phyloP scores from a whole-genome alignment of 2,888 invertebrate genomes.

The Stenotaenia linearis region DNA sequence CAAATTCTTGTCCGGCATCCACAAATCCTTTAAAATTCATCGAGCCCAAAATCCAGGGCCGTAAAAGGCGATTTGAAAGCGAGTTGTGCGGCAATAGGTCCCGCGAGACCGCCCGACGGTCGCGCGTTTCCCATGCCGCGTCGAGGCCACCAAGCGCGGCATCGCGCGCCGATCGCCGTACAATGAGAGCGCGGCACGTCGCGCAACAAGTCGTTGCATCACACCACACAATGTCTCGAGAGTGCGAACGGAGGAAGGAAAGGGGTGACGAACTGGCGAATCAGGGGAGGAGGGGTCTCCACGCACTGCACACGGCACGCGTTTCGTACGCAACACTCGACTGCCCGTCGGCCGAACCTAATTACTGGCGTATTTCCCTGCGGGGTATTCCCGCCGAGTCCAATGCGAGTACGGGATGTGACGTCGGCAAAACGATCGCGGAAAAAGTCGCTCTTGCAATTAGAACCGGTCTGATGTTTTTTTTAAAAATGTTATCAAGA shows the following conservation, averaged over 20 bases:
- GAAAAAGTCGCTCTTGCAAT: not conserved
- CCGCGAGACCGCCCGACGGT: not conserved
- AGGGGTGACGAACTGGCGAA: not conserved
- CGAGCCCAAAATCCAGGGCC: not conserved
- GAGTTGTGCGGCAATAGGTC: not conserved
- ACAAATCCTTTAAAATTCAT: no score
- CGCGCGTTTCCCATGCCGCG: no score
- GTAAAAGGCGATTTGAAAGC: not conserved
- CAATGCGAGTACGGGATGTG: not conserved
- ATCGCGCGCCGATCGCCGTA: no score
- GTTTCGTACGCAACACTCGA: not conserved
- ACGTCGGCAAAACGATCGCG: conserved; percentile 7
- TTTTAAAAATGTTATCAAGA: not conserved
- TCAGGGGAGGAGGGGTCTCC: not conserved
- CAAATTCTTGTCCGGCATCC: not conserved
- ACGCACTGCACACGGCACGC: conserved; percentile 19
- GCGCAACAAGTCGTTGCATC: not conserved
- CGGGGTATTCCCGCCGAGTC: conserved; percentile 19
- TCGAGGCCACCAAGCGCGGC: no score
- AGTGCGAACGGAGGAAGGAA: not conserved
- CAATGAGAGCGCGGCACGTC: not conserved
- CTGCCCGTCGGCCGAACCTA: not conserved
- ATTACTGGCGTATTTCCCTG: not conserved
- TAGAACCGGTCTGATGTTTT: conserved; percentile 3
- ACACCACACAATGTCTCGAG: no score